A percentile compares a stretch with the other conserved stretches of the same genome.
These are phyloP conservation scores for Adelosebastes latens DNA, from an alignment of 2,797 vertebrate species.

Conservation along the genomic window DNA sequence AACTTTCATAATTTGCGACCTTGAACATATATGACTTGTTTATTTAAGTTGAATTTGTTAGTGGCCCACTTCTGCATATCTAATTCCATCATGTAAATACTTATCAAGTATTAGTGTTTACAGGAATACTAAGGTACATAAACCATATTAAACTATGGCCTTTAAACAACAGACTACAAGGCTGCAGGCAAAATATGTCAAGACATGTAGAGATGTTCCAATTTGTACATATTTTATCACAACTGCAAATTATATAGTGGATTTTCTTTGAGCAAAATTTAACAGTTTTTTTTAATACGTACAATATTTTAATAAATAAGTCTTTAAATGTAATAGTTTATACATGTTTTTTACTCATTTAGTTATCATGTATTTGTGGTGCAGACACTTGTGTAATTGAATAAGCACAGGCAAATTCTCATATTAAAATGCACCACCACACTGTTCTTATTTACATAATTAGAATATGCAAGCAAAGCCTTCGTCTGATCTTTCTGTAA, in stretches of 20 bases:
- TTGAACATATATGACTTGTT: background rate
- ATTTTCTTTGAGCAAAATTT: background rate
- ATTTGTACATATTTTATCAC: background rate
- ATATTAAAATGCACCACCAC: constrained; percentile 53
- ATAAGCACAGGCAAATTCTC: constrained; percentile 34
- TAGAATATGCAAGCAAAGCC: constrained; percentile 46
- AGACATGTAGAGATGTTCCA: background rate
- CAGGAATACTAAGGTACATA: background rate
- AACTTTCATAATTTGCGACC: background rate
- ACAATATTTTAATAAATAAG: background rate
- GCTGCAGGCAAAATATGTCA: background rate
- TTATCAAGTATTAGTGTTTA: background rate
- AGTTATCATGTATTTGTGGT: background rate
- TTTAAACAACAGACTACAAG: background rate
- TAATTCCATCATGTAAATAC: background rate
- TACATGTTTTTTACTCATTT: constrained; percentile 10
- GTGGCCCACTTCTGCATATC: background rate
- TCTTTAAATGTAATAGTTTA: background rate
- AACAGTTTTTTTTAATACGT: background rate
- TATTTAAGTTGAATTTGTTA: background rate
- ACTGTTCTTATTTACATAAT: constrained; percentile 54
- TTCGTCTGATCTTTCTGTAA: constrained; percentile 45
- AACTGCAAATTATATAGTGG: background rate
- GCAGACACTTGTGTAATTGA: constrained; percentile 34
- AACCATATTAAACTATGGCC: background rate